Evolutionary conservation across 37 sponge, comb jelly and placozoan species (phyloP).

Genomic region (Oscarella lobularis): DNA sequence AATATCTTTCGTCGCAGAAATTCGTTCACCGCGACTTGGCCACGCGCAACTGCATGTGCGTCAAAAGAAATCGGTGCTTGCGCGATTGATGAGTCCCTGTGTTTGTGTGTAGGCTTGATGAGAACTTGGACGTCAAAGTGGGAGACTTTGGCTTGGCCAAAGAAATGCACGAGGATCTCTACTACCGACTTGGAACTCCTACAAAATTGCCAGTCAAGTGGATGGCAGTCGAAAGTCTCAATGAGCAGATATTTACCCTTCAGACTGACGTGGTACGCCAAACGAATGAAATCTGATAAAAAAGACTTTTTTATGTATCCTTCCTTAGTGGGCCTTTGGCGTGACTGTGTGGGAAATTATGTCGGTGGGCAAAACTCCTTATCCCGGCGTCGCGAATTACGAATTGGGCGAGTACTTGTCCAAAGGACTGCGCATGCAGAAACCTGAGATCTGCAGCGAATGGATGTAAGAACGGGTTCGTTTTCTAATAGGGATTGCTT

Average conservation of each 20-base stretch:
- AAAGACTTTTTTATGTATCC: background rate
- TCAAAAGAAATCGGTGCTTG: background rate
- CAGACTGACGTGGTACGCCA: background rate
- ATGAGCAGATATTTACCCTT: background rate
- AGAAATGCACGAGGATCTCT: slow-evolving; percentile 5
- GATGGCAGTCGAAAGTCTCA: background rate
- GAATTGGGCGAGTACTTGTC: background rate
- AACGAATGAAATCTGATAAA: background rate
- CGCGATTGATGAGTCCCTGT: background rate
- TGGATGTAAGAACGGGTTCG: background rate
- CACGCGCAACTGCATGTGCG: background rate
- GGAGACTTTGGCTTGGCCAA: slow-evolving; percentile 1
- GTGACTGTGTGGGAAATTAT: background rate
- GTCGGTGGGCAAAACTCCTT: background rate
- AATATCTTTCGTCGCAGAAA: background rate
- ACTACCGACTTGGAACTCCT: background rate
- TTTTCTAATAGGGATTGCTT: background rate
- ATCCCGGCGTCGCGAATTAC: slow-evolving; percentile 6
- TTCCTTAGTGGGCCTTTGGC: background rate
- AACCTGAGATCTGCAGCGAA: background rate
- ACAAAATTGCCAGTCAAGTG: background rate
- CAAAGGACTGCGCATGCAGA: background rate
- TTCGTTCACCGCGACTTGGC: background rate
- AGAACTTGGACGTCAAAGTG: background rate
- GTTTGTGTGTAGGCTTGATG: background rate